These are phyloP conservation scores for Phenganax stokvisi DNA, from an alignment of 92 coral and sea anemone genomes.

Conservation along the genomic window DNA sequence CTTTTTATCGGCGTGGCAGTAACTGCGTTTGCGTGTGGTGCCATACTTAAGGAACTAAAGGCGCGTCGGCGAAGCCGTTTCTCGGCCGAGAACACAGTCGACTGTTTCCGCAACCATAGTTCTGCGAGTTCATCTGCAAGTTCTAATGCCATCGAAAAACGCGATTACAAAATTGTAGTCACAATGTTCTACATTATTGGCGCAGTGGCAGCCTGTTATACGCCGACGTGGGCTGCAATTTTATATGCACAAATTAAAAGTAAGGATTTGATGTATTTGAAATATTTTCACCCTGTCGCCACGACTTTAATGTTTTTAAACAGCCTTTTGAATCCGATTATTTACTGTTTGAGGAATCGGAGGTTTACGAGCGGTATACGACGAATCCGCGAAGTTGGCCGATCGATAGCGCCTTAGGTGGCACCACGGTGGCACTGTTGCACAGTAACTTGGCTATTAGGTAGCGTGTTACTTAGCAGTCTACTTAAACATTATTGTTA, in stretches of 20 bases:
- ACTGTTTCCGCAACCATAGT: neutral
- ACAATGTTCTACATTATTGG: slow-evolving; percentile 29
- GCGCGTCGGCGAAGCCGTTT: neutral
- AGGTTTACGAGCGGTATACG: slow-evolving; percentile 16
- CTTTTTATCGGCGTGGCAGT: neutral
- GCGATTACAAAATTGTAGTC: neutral
- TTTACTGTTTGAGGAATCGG: slow-evolving; percentile 21
- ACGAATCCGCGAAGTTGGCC: neutral
- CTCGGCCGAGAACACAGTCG: neutral
- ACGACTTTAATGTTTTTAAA: neutral
- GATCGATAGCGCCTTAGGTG: too few relatives aligned
- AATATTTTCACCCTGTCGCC: neutral
- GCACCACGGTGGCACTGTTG: too few relatives aligned
- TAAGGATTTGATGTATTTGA: slow-evolving; percentile 11
- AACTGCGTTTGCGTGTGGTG: slow-evolving; percentile 18
- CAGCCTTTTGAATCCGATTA: slow-evolving; percentile 18
- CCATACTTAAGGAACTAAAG: neutral
- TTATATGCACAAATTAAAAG: slow-evolving; percentile 8
- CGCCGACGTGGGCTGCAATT: slow-evolving; percentile 2
- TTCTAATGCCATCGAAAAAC: neutral
- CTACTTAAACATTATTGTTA: too few relatives aligned
- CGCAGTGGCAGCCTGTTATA: slow-evolving; percentile 11
- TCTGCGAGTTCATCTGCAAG: neutral
- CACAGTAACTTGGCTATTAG: too few relatives aligned
- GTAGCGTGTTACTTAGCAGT: too few relatives aligned